Conservation (phyloP, 2,888 invertebrate species). For the Caenorhabditis angaria region DNA sequence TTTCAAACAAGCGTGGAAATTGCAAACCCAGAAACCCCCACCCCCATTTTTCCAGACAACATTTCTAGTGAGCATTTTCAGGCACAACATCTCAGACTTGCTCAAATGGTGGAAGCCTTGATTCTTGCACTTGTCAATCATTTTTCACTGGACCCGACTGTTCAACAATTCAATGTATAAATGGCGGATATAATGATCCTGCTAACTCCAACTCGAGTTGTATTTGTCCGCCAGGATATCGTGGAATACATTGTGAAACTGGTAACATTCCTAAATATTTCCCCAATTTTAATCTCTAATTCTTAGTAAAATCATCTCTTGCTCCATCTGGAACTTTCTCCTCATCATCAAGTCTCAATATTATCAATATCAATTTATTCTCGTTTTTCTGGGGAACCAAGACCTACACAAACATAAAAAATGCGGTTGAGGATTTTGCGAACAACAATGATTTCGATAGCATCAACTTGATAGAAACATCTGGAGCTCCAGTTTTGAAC, state of each 20-base stretch:
- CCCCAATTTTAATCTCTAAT: neutral
- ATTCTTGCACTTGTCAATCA: neutral
- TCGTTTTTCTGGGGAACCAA: slow-evolving; percentile 25
- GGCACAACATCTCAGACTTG: neutral
- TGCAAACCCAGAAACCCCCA: no score
- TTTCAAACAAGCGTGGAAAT: no score
- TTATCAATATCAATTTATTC: slow-evolving; percentile 31
- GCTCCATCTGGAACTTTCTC: slow-evolving; percentile 21
- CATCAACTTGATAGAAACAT: slow-evolving; percentile 15
- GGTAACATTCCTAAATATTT: slow-evolving; percentile 8
- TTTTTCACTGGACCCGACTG: neutral
- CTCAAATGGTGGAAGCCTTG: neutral
- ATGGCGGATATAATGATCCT: slow-evolving; percentile 16
- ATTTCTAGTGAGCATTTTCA: no score
- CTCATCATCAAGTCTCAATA: slow-evolving; percentile 16
- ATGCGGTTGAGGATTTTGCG: slow-evolving; percentile 5
- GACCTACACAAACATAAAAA: slow-evolving; percentile 19
- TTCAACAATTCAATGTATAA: slow-evolving; percentile 11
- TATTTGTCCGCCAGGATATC: slow-evolving; percentile 27
- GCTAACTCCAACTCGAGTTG: slow-evolving; percentile 3
- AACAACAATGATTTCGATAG: slow-evolving; percentile 7
- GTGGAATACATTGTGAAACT: slow-evolving; percentile 39
- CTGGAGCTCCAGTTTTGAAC: neutral
- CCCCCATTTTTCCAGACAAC: no score
- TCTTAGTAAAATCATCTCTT: slow-evolving; percentile 26